phyloP scores from a whole-genome alignment of 1,140 invertebrate species.

The Dinoponera quadriceps region DNA sequence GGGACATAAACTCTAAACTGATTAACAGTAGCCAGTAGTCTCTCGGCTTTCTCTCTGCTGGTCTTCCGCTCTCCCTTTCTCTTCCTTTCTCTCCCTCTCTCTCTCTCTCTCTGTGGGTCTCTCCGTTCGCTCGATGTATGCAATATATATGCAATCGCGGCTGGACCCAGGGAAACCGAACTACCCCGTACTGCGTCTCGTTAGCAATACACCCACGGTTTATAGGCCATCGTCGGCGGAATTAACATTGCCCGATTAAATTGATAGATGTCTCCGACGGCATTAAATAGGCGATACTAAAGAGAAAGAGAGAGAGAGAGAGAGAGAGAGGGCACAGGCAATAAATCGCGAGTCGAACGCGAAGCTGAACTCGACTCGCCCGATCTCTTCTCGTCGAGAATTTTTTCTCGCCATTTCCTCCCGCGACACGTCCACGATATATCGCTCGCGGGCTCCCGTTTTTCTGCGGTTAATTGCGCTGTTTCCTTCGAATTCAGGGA shows the following conservation, averaged over 20 bases:
- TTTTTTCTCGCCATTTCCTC: not conserved
- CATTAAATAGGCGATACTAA: constrained; percentile 80
- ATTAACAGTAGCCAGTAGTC: constrained; percentile 85
- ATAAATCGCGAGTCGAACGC: constrained; percentile 78
- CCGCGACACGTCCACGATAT: not conserved
- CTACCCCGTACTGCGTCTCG: constrained; percentile 82
- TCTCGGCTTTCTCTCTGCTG: constrained; percentile 61
- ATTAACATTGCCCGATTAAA: constrained; percentile 86
- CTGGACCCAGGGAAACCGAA: constrained; percentile 76
- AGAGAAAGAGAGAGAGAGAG: no score
- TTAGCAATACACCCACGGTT: constrained; percentile 83
- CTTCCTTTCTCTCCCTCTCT: constrained; percentile 31
- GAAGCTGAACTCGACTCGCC: not conserved
- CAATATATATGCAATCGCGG: constrained; percentile 84
- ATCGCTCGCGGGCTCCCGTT: not conserved
- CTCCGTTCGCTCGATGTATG: constrained; percentile 67
- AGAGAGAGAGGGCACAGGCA: constrained; percentile 78
- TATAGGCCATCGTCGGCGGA: constrained; percentile 86
- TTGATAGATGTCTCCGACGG: constrained; percentile 84
- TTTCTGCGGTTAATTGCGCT: not conserved
- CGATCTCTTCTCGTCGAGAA: not conserved
- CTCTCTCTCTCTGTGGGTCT: constrained; percentile 46
- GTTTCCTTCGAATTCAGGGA: not conserved
- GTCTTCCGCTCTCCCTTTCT: not conserved
- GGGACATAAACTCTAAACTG: constrained; percentile 86